Percentiles rank a stretch among this genome's conserved stretches.
phyloP scores from a whole-genome alignment of 2,797 vertebrate genomes.

The Glossophaga mutica region DNA sequence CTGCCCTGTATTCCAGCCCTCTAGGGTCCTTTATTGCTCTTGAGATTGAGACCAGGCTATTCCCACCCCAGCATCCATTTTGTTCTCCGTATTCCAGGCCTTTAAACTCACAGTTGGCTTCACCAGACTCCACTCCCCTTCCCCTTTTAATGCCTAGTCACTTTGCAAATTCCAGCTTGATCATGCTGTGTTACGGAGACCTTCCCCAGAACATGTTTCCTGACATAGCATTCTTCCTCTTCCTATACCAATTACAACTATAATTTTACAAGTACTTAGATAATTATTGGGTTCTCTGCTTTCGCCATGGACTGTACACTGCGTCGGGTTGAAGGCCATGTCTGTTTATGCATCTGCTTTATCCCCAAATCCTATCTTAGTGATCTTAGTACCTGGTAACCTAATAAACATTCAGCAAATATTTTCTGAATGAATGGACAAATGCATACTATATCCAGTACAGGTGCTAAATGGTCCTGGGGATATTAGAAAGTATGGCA shows the following conservation, averaged over 20 bases:
- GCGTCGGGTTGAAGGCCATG: background rate
- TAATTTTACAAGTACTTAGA: background rate
- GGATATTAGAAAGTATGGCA: background rate
- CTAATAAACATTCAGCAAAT: background rate
- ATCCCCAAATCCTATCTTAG: background rate
- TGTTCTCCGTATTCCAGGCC: background rate
- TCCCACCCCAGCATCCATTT: background rate
- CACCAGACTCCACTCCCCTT: background rate
- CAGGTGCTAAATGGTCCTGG: background rate
- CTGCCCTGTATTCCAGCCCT: background rate
- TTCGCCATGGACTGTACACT: rapidly evolving
- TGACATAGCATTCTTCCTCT: background rate
- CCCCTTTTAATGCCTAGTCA: background rate
- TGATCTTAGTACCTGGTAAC: background rate
- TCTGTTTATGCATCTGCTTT: background rate
- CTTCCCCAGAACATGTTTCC: background rate
- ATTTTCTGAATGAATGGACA: background rate
- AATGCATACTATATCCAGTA: background rate
- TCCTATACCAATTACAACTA: background rate
- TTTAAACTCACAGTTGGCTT: background rate
- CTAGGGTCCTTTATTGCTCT: background rate
- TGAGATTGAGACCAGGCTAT: background rate
- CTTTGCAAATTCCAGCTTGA: background rate
- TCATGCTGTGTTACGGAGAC: too few relatives aligned
- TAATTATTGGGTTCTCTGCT: background rate